Evolutionary conservation across 2,113 vertebrate genomes (phyloP).

Genomic region (Anolis sagrei): DNA sequence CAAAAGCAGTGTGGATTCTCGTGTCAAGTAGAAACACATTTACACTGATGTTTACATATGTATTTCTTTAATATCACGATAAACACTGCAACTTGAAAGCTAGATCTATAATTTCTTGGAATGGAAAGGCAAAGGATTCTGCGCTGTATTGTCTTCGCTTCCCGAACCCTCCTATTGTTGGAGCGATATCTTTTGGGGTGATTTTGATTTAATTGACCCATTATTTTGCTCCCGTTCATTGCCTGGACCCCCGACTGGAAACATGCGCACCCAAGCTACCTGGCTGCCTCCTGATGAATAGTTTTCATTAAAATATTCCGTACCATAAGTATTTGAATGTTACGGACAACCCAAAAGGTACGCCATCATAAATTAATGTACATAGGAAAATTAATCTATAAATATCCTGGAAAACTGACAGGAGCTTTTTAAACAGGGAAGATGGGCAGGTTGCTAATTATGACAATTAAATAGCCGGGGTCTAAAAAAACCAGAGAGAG

Average conservation of each 20-base stretch:
- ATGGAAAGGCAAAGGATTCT: not conserved
- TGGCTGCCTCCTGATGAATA: constrained; percentile 86
- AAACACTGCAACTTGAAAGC: constrained; percentile 52
- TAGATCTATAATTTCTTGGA: not conserved
- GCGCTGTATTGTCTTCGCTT: not conserved
- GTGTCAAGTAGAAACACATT: constrained; percentile 30
- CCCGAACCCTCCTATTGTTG: not conserved
- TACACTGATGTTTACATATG: constrained; percentile 17
- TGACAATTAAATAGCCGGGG: constrained; percentile 81
- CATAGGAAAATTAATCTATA: constrained; percentile 86
- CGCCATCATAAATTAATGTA: constrained; percentile 82
- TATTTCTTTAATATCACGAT: constrained; percentile 46
- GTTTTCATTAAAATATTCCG: constrained; percentile 90
- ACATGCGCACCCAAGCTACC: constrained; percentile 81
- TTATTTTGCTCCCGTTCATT: constrained; percentile 82
- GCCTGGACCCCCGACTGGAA: constrained; percentile 81
- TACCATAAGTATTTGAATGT: constrained; percentile 88
- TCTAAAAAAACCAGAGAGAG: not conserved
- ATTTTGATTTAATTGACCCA: constrained; percentile 81
- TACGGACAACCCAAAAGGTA: constrained; percentile 84
- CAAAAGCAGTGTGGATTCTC: not conserved
- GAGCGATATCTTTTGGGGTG: not conserved
- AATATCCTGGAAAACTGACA: constrained; percentile 83
- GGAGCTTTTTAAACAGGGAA: constrained; percentile 76
- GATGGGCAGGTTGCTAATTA: constrained; percentile 78